Conservation (phyloP, 2,113 vertebrate genomes). For the Anarrhichthys ocellatus region DNA sequence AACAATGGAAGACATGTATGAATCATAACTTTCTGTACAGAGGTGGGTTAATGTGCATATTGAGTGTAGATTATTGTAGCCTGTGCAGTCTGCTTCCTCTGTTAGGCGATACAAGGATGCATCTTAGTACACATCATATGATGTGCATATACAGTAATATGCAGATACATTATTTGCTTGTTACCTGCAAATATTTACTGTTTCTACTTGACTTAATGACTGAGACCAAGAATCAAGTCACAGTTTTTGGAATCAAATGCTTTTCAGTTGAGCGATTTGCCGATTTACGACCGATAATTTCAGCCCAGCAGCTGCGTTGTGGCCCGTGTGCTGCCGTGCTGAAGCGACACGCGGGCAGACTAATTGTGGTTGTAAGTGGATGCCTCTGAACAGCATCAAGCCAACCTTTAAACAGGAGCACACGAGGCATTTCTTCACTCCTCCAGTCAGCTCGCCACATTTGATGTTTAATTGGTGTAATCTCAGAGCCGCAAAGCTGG, state of each 20-base stretch:
- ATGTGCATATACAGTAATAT: background rate
- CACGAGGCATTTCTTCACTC: conserved; percentile 51
- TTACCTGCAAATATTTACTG: background rate
- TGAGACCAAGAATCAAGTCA: background rate
- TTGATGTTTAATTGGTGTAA: conserved; percentile 78
- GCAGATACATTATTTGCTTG: background rate
- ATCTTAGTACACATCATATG: background rate
- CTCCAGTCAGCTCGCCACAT: conserved; percentile 52
- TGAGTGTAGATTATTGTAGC: background rate
- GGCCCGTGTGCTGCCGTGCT: background rate
- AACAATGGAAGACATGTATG: background rate
- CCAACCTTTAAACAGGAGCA: conserved; percentile 36
- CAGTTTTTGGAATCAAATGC: background rate
- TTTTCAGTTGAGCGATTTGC: background rate
- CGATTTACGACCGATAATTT: background rate
- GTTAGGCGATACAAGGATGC: background rate
- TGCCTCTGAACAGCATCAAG: conserved; percentile 20
- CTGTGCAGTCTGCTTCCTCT: background rate
- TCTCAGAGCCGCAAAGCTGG: conserved; percentile 64
- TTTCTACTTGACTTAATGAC: background rate
- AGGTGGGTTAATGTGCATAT: background rate
- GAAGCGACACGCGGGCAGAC: background rate
- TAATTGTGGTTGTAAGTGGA: conserved; percentile 5
- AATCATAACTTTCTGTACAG: background rate
- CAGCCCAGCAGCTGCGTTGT: background rate